Evolutionary conservation across 1,140 invertebrate genomes (phyloP).

Genomic region (Portunus trituberculatus): DNA sequence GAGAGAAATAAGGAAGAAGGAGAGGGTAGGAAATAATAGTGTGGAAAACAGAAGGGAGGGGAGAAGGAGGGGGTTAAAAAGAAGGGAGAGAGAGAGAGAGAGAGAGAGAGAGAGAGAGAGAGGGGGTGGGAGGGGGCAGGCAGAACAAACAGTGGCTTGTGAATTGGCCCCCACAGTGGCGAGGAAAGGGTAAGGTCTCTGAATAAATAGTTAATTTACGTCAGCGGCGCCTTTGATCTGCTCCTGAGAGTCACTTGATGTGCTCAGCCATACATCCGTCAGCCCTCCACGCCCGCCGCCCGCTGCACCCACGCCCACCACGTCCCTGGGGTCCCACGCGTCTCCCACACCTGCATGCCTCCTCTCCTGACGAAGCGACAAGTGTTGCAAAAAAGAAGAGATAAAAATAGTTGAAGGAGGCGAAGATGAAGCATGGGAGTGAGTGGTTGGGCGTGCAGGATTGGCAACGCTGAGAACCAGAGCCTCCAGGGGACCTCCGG

Average conservation of each 20-base stretch:
- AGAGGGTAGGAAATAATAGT: neutral
- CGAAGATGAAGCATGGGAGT: neutral
- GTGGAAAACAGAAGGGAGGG: neutral
- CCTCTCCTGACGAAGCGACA: neutral
- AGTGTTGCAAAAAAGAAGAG: neutral
- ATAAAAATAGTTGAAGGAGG: neutral
- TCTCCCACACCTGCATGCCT: neutral
- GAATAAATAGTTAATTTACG: conserved; percentile 74
- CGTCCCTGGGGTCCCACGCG: neutral
- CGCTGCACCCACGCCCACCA: neutral
- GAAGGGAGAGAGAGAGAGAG: neutral
- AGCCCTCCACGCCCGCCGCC: neutral
- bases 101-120: neutral
- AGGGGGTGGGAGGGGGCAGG: too few species aligned
- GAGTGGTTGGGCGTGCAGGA: neutral
- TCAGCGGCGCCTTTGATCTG: conserved; percentile 67
- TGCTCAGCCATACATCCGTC: conserved; percentile 66
- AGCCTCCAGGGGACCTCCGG: neutral
- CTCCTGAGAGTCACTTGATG: conserved; percentile 49
- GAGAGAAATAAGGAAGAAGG: neutral
- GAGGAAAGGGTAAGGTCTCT: conserved; percentile 67
- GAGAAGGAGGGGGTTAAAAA: too few species aligned
- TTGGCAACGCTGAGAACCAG: neutral
- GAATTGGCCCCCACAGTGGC: conserved; percentile 68
- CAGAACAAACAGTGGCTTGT: neutral